Conservation (phyloP, 2,113 vertebrate species). For the Eublepharis macularius region DNA sequence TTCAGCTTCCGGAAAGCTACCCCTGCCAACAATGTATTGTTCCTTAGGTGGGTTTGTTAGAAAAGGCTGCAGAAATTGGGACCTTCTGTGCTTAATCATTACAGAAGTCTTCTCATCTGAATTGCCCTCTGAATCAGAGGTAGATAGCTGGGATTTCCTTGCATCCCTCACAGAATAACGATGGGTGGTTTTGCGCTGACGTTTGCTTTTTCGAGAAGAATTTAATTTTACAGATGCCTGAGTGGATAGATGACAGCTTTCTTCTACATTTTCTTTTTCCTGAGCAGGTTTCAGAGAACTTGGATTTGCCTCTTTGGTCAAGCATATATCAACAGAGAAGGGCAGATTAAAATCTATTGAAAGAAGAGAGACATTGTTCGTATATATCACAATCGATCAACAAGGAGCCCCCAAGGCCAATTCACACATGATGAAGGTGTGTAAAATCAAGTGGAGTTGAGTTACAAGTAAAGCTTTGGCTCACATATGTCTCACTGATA, state of each 20-base stretch:
- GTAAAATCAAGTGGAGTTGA: too few relatives aligned
- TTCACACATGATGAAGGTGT: neutral
- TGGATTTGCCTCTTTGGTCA: constrained; percentile 81
- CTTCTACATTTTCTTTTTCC: constrained; percentile 78
- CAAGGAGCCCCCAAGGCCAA: neutral
- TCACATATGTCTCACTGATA: too few relatives aligned
- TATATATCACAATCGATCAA: neutral
- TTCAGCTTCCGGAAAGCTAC: constrained; percentile 44
- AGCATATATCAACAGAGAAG: constrained; percentile 77
- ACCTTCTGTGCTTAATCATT: constrained; percentile 71
- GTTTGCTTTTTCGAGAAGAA: constrained; percentile 77
- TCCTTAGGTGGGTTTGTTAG: constrained; percentile 68
- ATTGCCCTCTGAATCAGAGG: constrained; percentile 92
- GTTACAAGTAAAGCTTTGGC: too few relatives aligned
- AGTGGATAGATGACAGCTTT: constrained; percentile 39
- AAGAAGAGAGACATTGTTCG: constrained; percentile 43
- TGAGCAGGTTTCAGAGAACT: constrained; percentile 78
- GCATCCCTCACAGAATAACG: constrained; percentile 88
- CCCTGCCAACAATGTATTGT: constrained; percentile 60
- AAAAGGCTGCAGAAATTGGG: constrained; percentile 76
- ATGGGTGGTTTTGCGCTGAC: constrained; percentile 81
- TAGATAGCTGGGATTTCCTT: constrained; percentile 87
- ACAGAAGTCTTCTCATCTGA: constrained; percentile 80
- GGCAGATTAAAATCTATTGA: constrained; percentile 87
- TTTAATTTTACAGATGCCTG: constrained; percentile 72